These are phyloP conservation scores for Apis laboriosa DNA, from an alignment of 1,140 invertebrate species.

Conservation along the genomic window DNA sequence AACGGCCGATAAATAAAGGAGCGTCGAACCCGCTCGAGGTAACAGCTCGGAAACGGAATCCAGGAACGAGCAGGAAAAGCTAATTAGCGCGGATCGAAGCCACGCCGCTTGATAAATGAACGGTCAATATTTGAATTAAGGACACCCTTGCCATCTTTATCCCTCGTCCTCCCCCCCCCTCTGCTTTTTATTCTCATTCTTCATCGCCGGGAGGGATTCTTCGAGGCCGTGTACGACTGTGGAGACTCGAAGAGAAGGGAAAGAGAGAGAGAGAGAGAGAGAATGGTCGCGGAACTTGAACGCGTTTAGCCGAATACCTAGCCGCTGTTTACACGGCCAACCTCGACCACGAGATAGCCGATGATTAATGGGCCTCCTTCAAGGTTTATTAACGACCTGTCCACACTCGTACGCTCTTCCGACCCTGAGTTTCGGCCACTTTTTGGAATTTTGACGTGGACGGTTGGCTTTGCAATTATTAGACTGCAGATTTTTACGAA, in stretches of 20 bases:
- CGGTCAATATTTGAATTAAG: constrained; percentile 75
- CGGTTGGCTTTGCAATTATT: background rate
- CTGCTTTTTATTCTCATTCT: constrained; percentile 32
- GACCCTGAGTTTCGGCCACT: constrained; percentile 36
- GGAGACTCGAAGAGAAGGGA: background rate
- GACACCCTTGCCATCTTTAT: constrained; percentile 37
- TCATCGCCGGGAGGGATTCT: constrained; percentile 22
- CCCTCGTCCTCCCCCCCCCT: too few species aligned
- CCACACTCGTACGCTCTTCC: background rate
- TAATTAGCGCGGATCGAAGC: constrained; percentile 71
- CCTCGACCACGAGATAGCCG: constrained; percentile 65
- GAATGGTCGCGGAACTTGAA: constrained; percentile 46
- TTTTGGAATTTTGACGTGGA: constrained; percentile 43
- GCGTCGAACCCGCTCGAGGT: constrained; percentile 52
- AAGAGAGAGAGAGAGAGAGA: too few species aligned
- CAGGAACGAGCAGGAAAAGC: constrained; percentile 59
- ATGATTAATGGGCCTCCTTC: constrained; percentile 76
- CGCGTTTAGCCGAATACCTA: constrained; percentile 70
- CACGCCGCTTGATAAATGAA: constrained; percentile 71
- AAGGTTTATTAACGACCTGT: constrained; percentile 73
- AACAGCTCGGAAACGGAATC: constrained; percentile 45
- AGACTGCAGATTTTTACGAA: background rate
- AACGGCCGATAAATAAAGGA: constrained; percentile 62
- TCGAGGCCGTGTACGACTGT: background rate
- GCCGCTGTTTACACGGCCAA: constrained; percentile 67